phyloP scores from a whole-genome alignment of 2,113 vertebrate genomes.

The Brachyhypopomus occidentalis region DNA sequence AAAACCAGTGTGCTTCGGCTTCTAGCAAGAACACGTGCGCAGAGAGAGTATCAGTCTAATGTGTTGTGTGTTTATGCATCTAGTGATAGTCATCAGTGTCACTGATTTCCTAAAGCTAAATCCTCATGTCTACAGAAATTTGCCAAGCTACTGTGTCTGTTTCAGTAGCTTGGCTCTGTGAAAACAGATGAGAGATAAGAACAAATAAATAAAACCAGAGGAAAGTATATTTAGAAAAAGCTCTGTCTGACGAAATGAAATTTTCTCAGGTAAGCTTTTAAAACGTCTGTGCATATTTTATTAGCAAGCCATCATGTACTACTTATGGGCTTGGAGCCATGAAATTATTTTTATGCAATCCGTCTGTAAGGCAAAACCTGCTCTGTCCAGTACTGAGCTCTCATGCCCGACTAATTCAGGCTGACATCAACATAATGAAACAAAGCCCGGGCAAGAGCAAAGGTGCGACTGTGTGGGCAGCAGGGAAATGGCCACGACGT shows the following conservation, averaged over 20 bases:
- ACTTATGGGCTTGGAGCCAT: background rate
- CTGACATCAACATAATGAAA: conserved; percentile 7
- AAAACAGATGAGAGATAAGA: conserved; percentile 1
- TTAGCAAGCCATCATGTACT: background rate
- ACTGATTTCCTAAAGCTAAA: conserved; percentile 10
- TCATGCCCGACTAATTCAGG: background rate
- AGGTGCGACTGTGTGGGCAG: background rate
- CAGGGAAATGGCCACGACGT: background rate
- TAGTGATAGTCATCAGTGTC: conserved; percentile 11
- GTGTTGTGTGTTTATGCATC: background rate
- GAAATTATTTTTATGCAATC: background rate
- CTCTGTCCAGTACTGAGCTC: too few species aligned
- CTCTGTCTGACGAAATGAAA: conserved; percentile 1
- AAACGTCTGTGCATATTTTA: background rate
- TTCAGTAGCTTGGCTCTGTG: background rate
- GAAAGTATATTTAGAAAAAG: conserved; percentile 2
- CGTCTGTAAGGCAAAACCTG: too few species aligned
- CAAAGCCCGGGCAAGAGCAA: background rate
- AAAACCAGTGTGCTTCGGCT: background rate
- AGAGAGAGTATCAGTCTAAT: background rate
- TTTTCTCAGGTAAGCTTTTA: background rate
- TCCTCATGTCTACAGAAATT: background rate
- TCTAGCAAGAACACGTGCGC: conserved; percentile 11
- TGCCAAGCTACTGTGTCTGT: conserved; percentile 1
- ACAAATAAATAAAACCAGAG: background rate